Evolutionary conservation across 2,797 vertebrate species (phyloP), one percentile per base, ranked within the genome.

Genomic region (Thamnophis elegans): DNA sequence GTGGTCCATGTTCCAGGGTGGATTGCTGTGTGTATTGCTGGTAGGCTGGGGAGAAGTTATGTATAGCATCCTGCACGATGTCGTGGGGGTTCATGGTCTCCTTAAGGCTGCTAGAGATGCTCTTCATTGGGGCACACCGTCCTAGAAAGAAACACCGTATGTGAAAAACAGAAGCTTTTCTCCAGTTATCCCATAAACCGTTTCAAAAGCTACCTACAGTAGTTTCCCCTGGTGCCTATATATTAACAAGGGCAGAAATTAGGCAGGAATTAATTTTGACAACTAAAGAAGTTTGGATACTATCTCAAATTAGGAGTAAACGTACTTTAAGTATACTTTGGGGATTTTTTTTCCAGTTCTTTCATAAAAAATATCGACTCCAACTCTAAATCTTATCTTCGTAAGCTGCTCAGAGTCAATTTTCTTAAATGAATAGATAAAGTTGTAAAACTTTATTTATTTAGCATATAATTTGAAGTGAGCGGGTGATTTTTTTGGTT

Each of bases 11-110:
- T 97, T 99, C 99, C 97, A 99, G 97, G 0, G 98, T 99, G 4
- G 99, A 98, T 97, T 99, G 99, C 96, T 99, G 99, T 0, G 99
- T 99, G 97, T 99, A 99, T 98, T 99, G 99, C 98, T 99, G 99
- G 98, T 99, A 99, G 89, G 99, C 99, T 0, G 99, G 99, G 0
- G 99, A 99, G 97, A 99, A 99, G 98, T 99, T 99, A 96, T 99
- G 99, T 97, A 99, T 99, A 55, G 99, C 99, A 0, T 99, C 99
- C 94, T 99, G 99, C 90, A 99, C 99, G 86, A 99, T 99, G 97
- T 99, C 99, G 0, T 99, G 98, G 0, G 99, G 99, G 97, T 98
- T 99, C 98, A 99, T 99, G 59, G 99, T 99, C 97, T 99, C 99
- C 96, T 99, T 99, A 95, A 99, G 98, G 98, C 99, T 99, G 98